phyloP scores from a whole-genome alignment of 2,888 invertebrate genomes.

The Cheilosia scutellata region DNA sequence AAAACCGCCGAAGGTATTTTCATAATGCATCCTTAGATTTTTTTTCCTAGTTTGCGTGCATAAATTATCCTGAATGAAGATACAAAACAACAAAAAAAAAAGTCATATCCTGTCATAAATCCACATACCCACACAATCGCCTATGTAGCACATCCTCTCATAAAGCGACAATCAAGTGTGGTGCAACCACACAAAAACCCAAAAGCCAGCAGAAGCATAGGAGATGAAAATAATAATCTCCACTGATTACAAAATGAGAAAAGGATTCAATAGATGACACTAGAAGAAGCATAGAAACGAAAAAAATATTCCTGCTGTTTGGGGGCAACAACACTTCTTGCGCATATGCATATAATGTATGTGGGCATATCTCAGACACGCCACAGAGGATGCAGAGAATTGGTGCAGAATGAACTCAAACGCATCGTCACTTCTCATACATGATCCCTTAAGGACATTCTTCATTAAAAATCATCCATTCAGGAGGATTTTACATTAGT shows the following conservation, averaged over 20 bases:
- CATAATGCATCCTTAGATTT: constrained; percentile 54
- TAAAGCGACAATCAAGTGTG: constrained; percentile 61
- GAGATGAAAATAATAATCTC: constrained; percentile 74
- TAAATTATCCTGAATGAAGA: constrained; percentile 61
- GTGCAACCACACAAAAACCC: constrained; percentile 46
- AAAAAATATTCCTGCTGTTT: constrained; percentile 11
- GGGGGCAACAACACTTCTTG: constrained; percentile 63
- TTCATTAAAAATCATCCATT: constrained; percentile 76
- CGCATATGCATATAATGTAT: background rate
- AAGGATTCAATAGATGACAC: constrained; percentile 75
- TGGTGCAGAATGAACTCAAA: constrained; percentile 69
- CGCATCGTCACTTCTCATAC: constrained; percentile 39
- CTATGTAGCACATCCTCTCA: constrained; percentile 1
- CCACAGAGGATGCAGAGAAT: constrained; percentile 42
- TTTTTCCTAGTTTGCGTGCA: constrained; percentile 59
- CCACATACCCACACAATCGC: constrained; percentile 15
- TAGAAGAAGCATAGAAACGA: constrained; percentile 61
- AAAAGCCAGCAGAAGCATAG: constrained; percentile 32
- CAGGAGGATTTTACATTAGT: constrained; percentile 75
- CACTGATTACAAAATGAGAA: constrained; percentile 75
- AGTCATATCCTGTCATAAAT: constrained; percentile 27
- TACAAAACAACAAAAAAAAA: constrained; percentile 1
- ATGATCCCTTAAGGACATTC: constrained; percentile 67
- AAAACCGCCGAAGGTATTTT: constrained; percentile 69
- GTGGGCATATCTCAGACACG: background rate